Evolutionary conservation across 1,140 invertebrate genomes (phyloP).

Genomic region (Drosophila arawakana): DNA sequence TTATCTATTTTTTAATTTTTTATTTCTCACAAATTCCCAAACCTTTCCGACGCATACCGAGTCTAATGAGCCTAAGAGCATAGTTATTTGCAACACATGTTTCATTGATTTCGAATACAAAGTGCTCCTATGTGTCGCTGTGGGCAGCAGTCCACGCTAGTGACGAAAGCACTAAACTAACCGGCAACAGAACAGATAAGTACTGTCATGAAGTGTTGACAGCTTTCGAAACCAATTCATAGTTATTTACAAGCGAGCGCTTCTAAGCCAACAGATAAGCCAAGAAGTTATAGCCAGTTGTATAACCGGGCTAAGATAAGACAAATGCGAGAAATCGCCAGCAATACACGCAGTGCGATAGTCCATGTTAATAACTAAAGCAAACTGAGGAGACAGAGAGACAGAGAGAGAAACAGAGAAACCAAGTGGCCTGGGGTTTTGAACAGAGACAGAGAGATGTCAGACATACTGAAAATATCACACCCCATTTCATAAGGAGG

Average conservation of each 20-base stretch:
- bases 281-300: slow-evolving; percentile 1
- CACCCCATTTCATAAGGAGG: slow-evolving; percentile 51
- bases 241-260: slow-evolving; percentile 6
- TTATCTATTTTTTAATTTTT: too few species aligned
- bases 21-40: too few species aligned
- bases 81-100: too few species aligned
- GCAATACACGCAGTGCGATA: background rate
- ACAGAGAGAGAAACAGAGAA: background rate
- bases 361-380: slow-evolving; percentile 11
- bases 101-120: too few species aligned
- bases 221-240: slow-evolving; percentile 10
- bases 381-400: background rate
- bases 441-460: slow-evolving; percentile 21
- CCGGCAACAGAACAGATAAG: background rate
- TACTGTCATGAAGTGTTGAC: slow-evolving; percentile 4
- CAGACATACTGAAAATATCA: slow-evolving; percentile 46
- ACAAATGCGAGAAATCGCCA: slow-evolving; percentile 21
- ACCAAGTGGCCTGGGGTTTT: background rate
- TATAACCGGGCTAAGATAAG: slow-evolving; percentile 27
- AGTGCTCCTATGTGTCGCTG: too few species aligned
- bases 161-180: background rate
- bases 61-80: too few species aligned
- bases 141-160: too few species aligned
- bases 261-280: slow-evolving; percentile 19
- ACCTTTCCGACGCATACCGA: too few species aligned